These are phyloP conservation scores for Pseudomyrmex dendroicus DNA, from an alignment of 1,140 invertebrate species.

Conservation along the genomic window DNA sequence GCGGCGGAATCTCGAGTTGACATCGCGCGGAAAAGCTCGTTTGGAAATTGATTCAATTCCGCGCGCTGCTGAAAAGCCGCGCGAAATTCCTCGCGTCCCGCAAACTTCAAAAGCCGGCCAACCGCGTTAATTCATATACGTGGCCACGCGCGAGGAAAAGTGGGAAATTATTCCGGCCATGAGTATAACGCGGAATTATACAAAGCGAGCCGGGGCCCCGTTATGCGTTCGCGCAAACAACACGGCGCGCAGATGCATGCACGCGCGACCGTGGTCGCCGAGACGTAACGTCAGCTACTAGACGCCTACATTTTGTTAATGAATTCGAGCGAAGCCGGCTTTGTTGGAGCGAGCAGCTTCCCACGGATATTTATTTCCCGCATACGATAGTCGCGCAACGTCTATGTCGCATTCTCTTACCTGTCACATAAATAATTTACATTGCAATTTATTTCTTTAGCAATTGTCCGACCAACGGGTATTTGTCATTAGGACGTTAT, in stretches of 20 bases:
- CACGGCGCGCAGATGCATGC: conserved; percentile 23
- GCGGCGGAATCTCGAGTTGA: too few relatives aligned
- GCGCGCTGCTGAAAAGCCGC: neutral
- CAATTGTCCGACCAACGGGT: too few relatives aligned
- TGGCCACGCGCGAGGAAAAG: conserved; percentile 46
- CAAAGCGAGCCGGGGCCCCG: conserved; percentile 33
- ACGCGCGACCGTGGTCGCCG: conserved; percentile 8
- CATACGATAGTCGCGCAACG: neutral
- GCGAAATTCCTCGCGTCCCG: neutral
- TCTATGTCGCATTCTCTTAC: neutral
- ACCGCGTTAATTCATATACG: conserved; percentile 60
- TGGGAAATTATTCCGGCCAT: conserved; percentile 49
- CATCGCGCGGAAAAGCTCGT: conserved; percentile 7
- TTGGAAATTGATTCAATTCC: conserved; percentile 38
- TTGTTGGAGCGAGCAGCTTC: conserved; percentile 23
- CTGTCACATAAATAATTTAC: too few relatives aligned
- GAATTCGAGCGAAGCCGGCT: conserved; percentile 21
- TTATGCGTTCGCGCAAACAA: conserved; percentile 24
- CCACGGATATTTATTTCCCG: conserved; percentile 35
- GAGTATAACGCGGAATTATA: conserved; percentile 54
- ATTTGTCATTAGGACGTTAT: too few relatives aligned
- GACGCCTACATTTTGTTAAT: conserved; percentile 49
- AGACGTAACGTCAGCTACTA: conserved; percentile 20
- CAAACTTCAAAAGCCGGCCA: conserved; percentile 52
- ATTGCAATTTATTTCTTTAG: too few relatives aligned